A percentile compares a stretch with the other conserved stretches of the same genome.
Evolutionary conservation across 1,140 invertebrate species (phyloP).

Genomic region (Melitaea cinxia): DNA sequence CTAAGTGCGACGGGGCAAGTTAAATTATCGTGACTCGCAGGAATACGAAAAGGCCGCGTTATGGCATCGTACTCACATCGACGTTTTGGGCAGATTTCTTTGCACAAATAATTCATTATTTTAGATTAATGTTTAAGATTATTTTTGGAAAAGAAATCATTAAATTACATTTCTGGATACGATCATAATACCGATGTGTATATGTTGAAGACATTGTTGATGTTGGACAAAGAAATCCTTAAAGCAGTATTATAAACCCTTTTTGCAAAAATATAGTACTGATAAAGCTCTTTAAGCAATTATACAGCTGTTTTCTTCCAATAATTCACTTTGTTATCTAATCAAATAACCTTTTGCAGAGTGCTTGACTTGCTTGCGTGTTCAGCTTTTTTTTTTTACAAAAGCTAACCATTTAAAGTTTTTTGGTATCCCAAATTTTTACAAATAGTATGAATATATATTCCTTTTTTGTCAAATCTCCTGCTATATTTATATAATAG

Average conservation of each 20-base stretch:
- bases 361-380: slow-evolving; percentile 29
- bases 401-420: neutral
- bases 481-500: neutral
- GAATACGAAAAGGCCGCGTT: neutral
- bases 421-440: slow-evolving; percentile 23
- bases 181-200: too few relatives aligned
- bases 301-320: slow-evolving; percentile 50
- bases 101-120: too few relatives aligned
- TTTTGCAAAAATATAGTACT: slow-evolving; percentile 5
- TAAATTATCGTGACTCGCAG: slow-evolving; percentile 10
- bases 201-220: neutral
- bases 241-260: slow-evolving; percentile 3
- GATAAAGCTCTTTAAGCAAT: slow-evolving; percentile 46
- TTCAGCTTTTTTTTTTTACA: slow-evolving; percentile 31
- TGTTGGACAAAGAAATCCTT: slow-evolving; percentile 16
- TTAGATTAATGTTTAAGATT: too few relatives aligned
- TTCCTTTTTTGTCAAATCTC: neutral
- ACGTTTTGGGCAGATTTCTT: slow-evolving; percentile 18
- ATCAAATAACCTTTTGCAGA: slow-evolving; percentile 50
- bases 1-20: slow-evolving; percentile 9
- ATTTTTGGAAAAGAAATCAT: neutral
- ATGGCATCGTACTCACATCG: neutral
- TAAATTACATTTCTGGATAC: neutral
- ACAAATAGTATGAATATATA: slow-evolving; percentile 9
- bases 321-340: slow-evolving; percentile 54